Evolutionary conservation across 2,797 vertebrate species (phyloP).

Genomic region (Siniperca undulata): DNA sequence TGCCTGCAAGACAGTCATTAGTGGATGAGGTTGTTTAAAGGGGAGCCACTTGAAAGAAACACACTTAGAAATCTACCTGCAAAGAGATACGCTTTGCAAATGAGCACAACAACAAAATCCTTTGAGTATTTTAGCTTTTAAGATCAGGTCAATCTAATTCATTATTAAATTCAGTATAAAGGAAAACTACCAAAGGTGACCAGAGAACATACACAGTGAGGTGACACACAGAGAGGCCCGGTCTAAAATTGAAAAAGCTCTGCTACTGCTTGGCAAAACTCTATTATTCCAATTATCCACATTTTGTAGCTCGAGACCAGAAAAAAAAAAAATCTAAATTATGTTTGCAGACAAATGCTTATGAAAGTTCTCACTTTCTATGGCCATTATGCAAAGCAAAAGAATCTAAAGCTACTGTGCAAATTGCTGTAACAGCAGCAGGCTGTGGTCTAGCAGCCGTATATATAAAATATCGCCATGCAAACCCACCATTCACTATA

Average conservation of each 20-base stretch:
- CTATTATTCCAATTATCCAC: slow-evolving; percentile 48
- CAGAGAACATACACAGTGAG: slow-evolving; percentile 15
- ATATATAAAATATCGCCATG: not conserved
- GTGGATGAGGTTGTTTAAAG: slow-evolving; percentile 64
- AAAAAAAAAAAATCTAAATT: slow-evolving; percentile 15
- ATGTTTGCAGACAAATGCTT: slow-evolving; percentile 24
- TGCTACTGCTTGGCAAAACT: slow-evolving; percentile 30
- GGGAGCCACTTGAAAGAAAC: slow-evolving; percentile 63
- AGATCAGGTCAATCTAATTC: slow-evolving; percentile 48
- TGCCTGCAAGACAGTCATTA: slow-evolving; percentile 77
- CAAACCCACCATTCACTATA: not conserved
- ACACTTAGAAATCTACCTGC: slow-evolving; percentile 54
- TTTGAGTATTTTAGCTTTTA: slow-evolving; percentile 31
- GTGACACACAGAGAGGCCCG: slow-evolving; percentile 13
- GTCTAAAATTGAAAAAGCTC: slow-evolving; percentile 33
- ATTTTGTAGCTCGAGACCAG: slow-evolving; percentile 13
- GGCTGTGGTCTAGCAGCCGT: not conserved
- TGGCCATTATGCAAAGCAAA: slow-evolving; percentile 40
- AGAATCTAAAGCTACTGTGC: not conserved
- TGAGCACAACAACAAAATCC: slow-evolving; percentile 35
- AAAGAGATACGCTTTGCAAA: slow-evolving; percentile 44
- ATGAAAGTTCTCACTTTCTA: slow-evolving; percentile 1
- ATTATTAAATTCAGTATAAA: slow-evolving; percentile 42
- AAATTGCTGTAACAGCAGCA: slow-evolving; percentile 25
- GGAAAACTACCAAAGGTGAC: slow-evolving; percentile 20